These are phyloP conservation scores for Diuraphis noxia DNA, from an alignment of 1,140 invertebrate species.

Conservation along the genomic window DNA sequence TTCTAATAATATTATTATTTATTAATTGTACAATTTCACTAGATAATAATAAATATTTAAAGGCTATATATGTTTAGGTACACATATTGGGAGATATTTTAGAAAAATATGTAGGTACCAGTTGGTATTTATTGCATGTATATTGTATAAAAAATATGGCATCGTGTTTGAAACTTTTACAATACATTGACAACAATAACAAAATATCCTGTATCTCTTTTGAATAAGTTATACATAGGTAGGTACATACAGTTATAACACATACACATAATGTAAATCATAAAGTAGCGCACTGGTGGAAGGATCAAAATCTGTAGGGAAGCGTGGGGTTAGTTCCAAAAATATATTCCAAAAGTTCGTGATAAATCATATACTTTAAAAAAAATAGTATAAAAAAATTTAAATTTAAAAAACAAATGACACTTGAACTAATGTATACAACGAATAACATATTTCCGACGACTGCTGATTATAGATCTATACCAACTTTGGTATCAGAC, in stretches of 20 bases:
- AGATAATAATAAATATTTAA: neutral
- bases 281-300: neutral
- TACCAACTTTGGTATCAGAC: neutral
- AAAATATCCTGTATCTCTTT: neutral
- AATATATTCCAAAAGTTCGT: neutral
- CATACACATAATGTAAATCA: neutral
- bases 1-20: neutral
- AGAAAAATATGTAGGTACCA: neutral
- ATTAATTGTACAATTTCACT: neutral
- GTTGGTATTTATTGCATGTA: neutral
- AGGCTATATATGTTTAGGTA: neutral
- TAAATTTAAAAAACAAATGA: neutral
- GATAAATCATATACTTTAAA: neutral
- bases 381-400: neutral
- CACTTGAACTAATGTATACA: neutral
- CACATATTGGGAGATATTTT: neutral
- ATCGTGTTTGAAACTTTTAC: neutral
- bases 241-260: neutral
- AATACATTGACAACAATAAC: neutral
- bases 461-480: too few species aligned
- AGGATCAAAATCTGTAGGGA: neutral
- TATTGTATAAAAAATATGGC: too few species aligned
- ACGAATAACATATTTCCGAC: neutral
- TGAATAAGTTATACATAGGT: neutral
- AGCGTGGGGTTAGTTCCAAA: neutral